Percentiles rank a stretch among this genome's conserved stretches.
Evolutionary conservation across 2,888 invertebrate genomes (phyloP).

Genomic region (Meiosimyza decipiens): DNA sequence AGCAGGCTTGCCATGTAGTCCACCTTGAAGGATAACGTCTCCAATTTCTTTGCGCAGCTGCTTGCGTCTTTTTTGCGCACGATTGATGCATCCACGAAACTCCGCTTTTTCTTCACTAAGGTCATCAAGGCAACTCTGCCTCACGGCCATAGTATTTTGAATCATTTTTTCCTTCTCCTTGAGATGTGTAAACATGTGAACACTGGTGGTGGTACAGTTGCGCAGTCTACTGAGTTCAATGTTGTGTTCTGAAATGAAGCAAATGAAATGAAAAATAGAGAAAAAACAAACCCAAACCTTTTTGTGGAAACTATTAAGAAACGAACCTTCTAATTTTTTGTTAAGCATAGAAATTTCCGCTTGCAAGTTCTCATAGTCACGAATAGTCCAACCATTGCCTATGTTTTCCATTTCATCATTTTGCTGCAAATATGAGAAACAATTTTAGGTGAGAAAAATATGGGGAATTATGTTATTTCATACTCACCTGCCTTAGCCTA

Average conservation of each 20-base stretch:
- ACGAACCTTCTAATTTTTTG: conserved; percentile 61
- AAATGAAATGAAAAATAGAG: not conserved
- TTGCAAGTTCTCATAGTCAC: conserved; percentile 55
- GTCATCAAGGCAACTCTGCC: conserved; percentile 22
- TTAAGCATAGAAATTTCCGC: conserved; percentile 55
- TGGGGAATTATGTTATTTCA: not conserved
- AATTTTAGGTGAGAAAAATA: not conserved
- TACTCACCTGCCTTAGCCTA: conserved; percentile 48
- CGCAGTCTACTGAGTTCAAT: conserved; percentile 53
- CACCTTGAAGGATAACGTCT: conserved; percentile 54
- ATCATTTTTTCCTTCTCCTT: conserved; percentile 55
- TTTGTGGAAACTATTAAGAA: too few relatives aligned
- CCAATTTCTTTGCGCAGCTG: conserved; percentile 45
- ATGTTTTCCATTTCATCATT: conserved; percentile 54
- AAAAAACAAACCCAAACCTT: too few relatives aligned
- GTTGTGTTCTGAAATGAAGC: conserved; percentile 52
- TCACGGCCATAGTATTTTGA: conserved; percentile 36
- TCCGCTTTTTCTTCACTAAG: conserved; percentile 38
- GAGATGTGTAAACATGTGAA: conserved; percentile 57
- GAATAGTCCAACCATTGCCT: conserved; percentile 54
- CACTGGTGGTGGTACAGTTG: conserved; percentile 49
- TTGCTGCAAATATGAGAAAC: conserved; percentile 47
- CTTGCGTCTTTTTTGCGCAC: conserved; percentile 50
- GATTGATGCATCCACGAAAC: conserved; percentile 47
- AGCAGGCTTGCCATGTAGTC: conserved; percentile 57